These are phyloP conservation scores for Eptatretus atami DNA, from an alignment of 2,797 vertebrate genomes.

Conservation along the genomic window DNA sequence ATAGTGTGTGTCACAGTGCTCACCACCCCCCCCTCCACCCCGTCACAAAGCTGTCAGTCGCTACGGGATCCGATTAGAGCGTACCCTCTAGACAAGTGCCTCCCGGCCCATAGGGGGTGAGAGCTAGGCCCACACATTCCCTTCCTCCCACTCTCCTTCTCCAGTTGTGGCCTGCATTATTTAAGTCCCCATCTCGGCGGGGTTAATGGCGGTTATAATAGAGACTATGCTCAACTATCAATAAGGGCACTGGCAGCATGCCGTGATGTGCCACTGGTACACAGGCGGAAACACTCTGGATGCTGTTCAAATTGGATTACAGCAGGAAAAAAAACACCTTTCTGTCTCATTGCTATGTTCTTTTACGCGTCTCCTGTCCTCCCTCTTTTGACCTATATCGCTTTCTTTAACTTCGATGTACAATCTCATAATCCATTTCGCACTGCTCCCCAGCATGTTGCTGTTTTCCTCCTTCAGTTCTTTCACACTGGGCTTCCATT, in stretches of 20 bases:
- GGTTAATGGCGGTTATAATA: slow-evolving; percentile 5
- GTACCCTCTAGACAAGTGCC: too few species aligned
- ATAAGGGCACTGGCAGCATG: not conserved
- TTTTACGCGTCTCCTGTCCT: not conserved
- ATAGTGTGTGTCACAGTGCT: too few species aligned
- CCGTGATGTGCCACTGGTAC: too few species aligned
- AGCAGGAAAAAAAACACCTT: not conserved
- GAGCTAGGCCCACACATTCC: too few species aligned
- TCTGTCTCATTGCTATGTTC: not conserved
- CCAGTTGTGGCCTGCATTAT: slow-evolving; percentile 1
- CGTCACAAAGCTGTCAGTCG: too few species aligned
- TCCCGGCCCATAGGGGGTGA: too few species aligned
- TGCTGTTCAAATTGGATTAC: slow-evolving; percentile 1
- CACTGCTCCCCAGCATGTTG: too few species aligned
- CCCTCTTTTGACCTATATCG: not conserved
- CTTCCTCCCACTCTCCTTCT: too few species aligned
- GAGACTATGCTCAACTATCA: slow-evolving; percentile 3
- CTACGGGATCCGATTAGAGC: too few species aligned
- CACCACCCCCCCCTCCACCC: too few species aligned
- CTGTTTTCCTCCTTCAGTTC: too few species aligned
- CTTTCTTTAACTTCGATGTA: not conserved
- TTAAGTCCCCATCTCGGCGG: not conserved
- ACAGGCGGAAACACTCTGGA: not conserved
- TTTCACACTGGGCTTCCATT: too few species aligned
- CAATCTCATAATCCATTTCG: not conserved